phyloP scores from a whole-genome alignment of 2,113 vertebrate genomes.

The Zootoca vivipara region DNA sequence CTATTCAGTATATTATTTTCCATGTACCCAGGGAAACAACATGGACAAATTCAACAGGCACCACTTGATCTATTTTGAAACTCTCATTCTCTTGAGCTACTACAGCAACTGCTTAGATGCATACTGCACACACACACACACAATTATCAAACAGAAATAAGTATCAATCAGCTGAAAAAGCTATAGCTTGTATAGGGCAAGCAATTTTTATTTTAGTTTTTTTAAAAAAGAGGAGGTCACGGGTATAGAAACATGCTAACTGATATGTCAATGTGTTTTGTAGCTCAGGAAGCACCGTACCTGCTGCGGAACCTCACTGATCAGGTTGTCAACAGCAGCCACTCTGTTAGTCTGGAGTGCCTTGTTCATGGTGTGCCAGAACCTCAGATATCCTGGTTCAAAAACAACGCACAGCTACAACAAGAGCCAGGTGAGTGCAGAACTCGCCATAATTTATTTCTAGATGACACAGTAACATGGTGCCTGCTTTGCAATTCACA shows the following conservation, averaged over 20 bases:
- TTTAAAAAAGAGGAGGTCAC: not conserved
- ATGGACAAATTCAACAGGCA: not conserved
- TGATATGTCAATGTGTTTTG: slow-evolving; percentile 64
- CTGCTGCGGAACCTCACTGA: slow-evolving; percentile 84
- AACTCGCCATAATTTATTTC: not conserved
- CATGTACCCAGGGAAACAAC: not conserved
- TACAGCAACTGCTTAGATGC: not conserved
- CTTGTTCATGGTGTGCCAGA: slow-evolving; percentile 81
- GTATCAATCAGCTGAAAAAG: not conserved
- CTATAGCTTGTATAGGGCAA: slow-evolving; percentile 10
- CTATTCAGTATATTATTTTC: not conserved
- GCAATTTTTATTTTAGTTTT: not conserved
- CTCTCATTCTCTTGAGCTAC: not conserved
- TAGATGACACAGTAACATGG: not conserved
- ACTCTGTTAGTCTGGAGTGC: slow-evolving; percentile 85
- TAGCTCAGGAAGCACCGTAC: slow-evolving; percentile 87
- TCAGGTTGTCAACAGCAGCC: slow-evolving; percentile 84
- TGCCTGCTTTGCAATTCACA: too few species aligned
- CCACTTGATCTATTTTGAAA: not conserved
- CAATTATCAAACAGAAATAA: too few species aligned
- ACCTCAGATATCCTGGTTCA: slow-evolving; percentile 92
- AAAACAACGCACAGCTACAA: slow-evolving; percentile 83
- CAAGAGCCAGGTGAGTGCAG: slow-evolving; percentile 86
- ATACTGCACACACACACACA: too few species aligned
- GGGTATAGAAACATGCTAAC: slow-evolving; percentile 49